Evolutionary conservation across 1,140 invertebrate genomes (phyloP).

Genomic region (Drosophila equinoxialis): DNA sequence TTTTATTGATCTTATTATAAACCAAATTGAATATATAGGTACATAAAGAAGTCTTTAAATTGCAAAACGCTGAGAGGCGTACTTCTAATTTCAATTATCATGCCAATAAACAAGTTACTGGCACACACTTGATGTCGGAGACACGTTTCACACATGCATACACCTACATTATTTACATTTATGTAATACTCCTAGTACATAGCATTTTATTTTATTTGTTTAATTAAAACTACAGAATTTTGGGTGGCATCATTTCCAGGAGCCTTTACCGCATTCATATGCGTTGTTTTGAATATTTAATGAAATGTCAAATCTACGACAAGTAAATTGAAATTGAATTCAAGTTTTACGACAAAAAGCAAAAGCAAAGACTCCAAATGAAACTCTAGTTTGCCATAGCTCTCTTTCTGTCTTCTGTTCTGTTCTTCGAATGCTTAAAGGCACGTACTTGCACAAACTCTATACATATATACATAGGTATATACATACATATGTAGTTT

Average conservation of each 20-base stretch:
- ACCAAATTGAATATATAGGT: background rate
- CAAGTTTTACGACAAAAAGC: conserved; percentile 30
- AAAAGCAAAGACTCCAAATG: conserved; percentile 19
- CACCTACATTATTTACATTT: background rate
- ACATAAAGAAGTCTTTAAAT: background rate
- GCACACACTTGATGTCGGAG: background rate
- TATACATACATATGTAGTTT: background rate
- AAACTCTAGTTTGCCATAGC: background rate
- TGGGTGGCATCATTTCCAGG: conserved; percentile 32
- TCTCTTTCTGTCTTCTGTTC: background rate
- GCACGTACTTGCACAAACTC: conserved; percentile 6
- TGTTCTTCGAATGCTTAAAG: conserved; percentile 1
- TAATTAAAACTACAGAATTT: conserved; percentile 54
- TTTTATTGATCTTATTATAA: background rate
- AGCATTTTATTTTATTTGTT: conserved; percentile 49
- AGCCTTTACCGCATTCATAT: conserved; percentile 15
- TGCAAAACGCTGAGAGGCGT: background rate
- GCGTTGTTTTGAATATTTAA: conserved; percentile 39
- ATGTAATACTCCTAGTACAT: background rate
- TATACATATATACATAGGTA: background rate
- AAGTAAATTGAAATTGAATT: conserved; percentile 60
- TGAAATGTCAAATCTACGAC: conserved; percentile 50
- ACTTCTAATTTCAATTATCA: conserved; percentile 8
- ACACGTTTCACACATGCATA: background rate
- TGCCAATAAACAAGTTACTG: conserved; percentile 2